Evolutionary conservation across 2,113 vertebrate species (phyloP).

Genomic region (Tachuris rubrigastra): DNA sequence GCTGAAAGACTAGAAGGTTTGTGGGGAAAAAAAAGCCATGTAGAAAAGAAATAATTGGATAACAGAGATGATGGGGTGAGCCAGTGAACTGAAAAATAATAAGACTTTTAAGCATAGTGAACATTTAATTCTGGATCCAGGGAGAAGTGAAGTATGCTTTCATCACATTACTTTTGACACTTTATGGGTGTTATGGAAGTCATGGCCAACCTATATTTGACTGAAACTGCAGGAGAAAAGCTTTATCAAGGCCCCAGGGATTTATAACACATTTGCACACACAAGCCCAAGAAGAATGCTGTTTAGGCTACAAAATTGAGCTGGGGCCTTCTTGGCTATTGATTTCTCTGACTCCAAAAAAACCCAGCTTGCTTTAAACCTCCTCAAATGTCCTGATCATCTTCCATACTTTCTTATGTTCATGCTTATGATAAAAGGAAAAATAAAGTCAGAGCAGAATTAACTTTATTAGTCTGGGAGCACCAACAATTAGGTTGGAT

Average conservation of each 20-base stretch:
- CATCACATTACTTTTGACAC: neutral
- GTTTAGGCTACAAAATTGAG: neutral
- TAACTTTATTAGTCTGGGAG: neutral
- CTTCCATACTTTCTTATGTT: neutral
- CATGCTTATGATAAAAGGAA: neutral
- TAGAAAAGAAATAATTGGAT: conserved; percentile 5
- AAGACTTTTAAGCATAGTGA: neutral
- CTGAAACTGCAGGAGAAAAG: neutral
- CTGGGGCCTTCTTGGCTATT: neutral
- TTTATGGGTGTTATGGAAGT: neutral
- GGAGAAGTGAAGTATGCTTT: neutral
- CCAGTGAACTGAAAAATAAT: conserved; percentile 1
- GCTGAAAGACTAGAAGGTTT: neutral
- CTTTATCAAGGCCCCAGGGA: neutral
- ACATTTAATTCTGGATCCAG: conserved; percentile 6
- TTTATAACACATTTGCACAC: neutral
- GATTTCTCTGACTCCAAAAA: neutral
- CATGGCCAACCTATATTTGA: neutral
- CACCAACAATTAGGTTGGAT: neutral
- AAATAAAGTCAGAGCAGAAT: neutral
- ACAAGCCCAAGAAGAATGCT: neutral
- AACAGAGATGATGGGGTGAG: neutral
- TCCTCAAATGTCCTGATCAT: neutral
- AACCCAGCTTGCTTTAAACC: neutral
- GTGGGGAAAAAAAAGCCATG: neutral